phyloP scores from a whole-genome alignment of 2,888 invertebrate genomes.

The Drosophila birchii region DNA sequence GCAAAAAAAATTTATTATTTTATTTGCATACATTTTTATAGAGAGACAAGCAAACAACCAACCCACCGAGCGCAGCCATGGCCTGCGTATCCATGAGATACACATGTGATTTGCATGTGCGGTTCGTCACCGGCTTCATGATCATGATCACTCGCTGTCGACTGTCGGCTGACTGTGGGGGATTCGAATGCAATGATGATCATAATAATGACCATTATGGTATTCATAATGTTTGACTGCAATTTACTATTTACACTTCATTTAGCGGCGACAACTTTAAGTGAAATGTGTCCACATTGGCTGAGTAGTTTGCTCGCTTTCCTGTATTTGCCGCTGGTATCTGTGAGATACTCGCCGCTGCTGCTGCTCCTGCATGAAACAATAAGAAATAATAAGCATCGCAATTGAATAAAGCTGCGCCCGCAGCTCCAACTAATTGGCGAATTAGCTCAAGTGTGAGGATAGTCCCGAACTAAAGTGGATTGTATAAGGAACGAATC shows the following conservation, averaged over 20 bases:
- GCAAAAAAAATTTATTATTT: constrained; percentile 65
- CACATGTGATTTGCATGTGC: constrained; percentile 79
- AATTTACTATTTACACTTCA: constrained; percentile 81
- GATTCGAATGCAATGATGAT: constrained; percentile 47
- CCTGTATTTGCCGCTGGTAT: constrained; percentile 21
- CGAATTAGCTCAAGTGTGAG: constrained; percentile 57
- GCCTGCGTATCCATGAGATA: constrained; percentile 53
- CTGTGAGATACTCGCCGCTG: constrained; percentile 20
- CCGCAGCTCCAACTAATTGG: constrained; percentile 53
- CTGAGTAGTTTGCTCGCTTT: constrained; percentile 58
- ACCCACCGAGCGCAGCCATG: not conserved
- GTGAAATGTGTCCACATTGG: constrained; percentile 77
- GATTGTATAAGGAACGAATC: constrained; percentile 45
- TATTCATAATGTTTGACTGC: constrained; percentile 74
- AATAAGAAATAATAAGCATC: constrained; percentile 29
- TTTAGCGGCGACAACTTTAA: constrained; percentile 77
- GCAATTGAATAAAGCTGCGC: constrained; percentile 52
- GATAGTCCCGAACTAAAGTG: constrained; percentile 36
- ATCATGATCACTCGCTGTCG: constrained; percentile 60
- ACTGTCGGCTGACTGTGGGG: constrained; percentile 36
- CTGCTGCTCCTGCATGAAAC: constrained; percentile 30
- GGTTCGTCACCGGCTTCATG: constrained; percentile 71
- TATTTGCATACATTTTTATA: constrained; percentile 77
- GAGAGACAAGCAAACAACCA: constrained; percentile 26
- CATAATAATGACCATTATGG: constrained; percentile 52